Evolutionary conservation across 2,113 vertebrate genomes (phyloP), one percentile per base, ranked within the genome.

Genomic region (Phyllopteryx taeniolatus): DNA sequence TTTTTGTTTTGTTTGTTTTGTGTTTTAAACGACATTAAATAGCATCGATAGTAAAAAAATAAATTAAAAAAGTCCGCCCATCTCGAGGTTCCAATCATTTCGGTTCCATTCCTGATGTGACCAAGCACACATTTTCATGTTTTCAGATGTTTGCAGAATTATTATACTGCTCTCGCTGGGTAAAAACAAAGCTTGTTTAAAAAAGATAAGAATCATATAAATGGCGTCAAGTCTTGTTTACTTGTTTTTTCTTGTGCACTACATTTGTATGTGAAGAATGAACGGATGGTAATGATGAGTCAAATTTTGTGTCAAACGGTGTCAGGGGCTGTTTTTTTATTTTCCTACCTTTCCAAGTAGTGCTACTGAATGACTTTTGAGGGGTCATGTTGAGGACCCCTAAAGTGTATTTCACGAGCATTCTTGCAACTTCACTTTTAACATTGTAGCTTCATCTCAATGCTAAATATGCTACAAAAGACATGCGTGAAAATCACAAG

Each of bases 111-210:
- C 19, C 11, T 15, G 1, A 46, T 13, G 2, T 64, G 9, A 64
- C 1, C 65, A 51, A 53, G 14, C 15, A 33, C 17, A 35, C 1
- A 5, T 46, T 59, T 39, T 39, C 49, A 66, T 65, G 66, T 70
- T 54, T 15, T 17, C 59, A 65, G 51, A 70, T 44, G 22, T 2
- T 56, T 73, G 71, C 11, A 14, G 68, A 65, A 76, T 70, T 71
- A 76, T 67, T 6, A 74, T 60, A 64, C 57, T 69, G 65, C 70
- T 66, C 39, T 35, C 57, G 33, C 6, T n/a, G 42, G 61, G 82
- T 60, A 72, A 79, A 83, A 84, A 73, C 70, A 74, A 79, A 9
- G 11, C 17, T 61, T 64, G 17, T 35, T 61, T 27, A 27, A 27
- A 27, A 27, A 27, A 27, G 27, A 27, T 27, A 27, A 27, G 27